A percentile compares a stretch with the other conserved stretches of the same genome.
These are phyloP conservation scores for Chionis minor DNA, from an alignment of 2,113 vertebrate genomes.

Conservation along the genomic window DNA sequence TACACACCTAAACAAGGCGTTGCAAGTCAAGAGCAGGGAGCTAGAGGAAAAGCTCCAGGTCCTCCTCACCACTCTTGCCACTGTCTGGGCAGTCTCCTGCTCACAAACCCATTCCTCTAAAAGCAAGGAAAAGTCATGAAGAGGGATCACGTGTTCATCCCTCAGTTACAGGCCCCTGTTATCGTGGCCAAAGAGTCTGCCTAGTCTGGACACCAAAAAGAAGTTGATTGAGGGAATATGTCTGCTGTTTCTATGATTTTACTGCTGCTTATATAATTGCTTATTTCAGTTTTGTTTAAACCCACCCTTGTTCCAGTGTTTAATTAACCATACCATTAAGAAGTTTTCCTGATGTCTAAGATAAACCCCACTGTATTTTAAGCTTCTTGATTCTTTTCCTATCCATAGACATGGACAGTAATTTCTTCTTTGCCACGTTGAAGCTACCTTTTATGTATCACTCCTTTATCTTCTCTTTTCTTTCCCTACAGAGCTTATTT, in stretches of 20 bases:
- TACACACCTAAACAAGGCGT: neutral
- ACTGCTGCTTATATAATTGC: neutral
- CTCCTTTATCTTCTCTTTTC: neutral
- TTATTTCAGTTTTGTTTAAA: neutral
- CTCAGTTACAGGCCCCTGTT: neutral
- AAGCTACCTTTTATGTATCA: neutral
- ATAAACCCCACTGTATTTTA: neutral
- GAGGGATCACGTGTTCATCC: neutral
- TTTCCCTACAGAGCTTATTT: neutral
- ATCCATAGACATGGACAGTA: neutral
- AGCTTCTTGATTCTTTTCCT: neutral
- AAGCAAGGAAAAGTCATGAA: neutral
- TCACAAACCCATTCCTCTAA: neutral
- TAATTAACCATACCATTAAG: neutral
- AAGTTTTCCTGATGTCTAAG: neutral
- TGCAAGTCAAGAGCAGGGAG: neutral
- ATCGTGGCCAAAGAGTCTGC: neutral
- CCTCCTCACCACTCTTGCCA: neutral
- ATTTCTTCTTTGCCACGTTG: neutral
- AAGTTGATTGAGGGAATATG: neutral
- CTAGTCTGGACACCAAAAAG: neutral
- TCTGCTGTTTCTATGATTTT: neutral
- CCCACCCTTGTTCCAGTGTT: neutral
- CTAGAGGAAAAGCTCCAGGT: neutral
- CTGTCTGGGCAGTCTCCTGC: neutral